phyloP scores from a whole-genome alignment of 2,113 vertebrate species.

The Cepphus grylle region DNA sequence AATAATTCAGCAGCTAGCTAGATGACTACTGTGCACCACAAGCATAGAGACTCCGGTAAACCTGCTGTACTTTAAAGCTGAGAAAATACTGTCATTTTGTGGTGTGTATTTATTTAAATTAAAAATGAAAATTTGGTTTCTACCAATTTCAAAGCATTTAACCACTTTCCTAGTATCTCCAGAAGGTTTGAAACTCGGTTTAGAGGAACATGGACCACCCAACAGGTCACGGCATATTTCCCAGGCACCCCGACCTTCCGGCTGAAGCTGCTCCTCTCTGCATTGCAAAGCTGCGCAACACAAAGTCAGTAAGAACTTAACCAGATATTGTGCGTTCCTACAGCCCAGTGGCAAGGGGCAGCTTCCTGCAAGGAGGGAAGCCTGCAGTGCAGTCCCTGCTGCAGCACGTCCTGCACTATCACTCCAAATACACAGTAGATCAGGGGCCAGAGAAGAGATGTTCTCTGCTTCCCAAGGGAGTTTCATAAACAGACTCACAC shows the following conservation, averaged over 20 bases:
- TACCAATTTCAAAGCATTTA: neutral
- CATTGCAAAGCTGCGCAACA: neutral
- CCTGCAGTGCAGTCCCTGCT: neutral
- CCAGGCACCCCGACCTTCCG: neutral
- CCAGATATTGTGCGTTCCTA: neutral
- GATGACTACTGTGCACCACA: conserved; percentile 26
- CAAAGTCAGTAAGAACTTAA: neutral
- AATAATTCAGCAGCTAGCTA: conserved; percentile 67
- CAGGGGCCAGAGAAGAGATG: neutral
- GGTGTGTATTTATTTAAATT: neutral
- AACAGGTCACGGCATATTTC: neutral
- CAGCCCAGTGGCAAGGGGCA: neutral
- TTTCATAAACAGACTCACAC: neutral
- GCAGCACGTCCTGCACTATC: neutral
- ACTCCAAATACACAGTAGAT: neutral
- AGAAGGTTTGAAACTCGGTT: neutral
- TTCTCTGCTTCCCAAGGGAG: neutral
- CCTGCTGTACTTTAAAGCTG: neutral
- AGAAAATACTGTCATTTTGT: neutral
- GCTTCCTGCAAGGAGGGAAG: neutral
- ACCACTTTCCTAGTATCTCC: neutral
- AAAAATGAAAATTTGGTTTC: neutral
- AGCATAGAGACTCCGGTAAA: neutral
- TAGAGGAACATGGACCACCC: neutral
- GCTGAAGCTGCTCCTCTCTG: neutral